Evolutionary conservation across 2,888 invertebrate genomes (phyloP).

Genomic region (Rhagophthalmus giganteus): DNA sequence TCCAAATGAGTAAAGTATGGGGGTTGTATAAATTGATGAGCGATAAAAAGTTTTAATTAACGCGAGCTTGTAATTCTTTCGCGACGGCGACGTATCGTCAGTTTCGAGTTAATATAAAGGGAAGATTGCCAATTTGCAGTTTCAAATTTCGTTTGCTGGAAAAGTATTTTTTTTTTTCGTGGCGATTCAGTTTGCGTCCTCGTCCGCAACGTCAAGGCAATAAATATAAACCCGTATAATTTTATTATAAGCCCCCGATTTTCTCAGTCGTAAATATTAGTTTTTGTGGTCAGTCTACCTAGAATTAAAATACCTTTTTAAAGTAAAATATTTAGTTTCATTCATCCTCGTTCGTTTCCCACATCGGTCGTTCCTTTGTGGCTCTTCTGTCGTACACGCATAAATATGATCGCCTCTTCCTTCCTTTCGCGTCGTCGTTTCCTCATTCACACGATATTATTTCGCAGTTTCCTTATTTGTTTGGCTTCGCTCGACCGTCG

Average conservation of each 20-base stretch:
- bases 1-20: conserved; percentile 19
- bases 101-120: conserved; percentile 9
- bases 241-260: conserved; percentile 43
- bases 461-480: conserved; percentile 34
- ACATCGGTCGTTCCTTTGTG: conserved; percentile 24
- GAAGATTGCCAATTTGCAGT: conserved; percentile 3
- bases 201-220: conserved; percentile 29
- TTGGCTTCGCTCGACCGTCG: too few species aligned
- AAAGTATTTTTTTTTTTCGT: conserved; percentile 12
- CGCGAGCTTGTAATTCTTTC: conserved; percentile 11
- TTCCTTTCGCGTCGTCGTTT: conserved; percentile 29
- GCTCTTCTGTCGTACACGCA: conserved; percentile 18
- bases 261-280: conserved; percentile 45
- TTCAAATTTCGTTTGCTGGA: conserved; percentile 11
- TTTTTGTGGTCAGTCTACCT: conserved; percentile 41
- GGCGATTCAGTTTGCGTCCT: conserved; percentile 27
- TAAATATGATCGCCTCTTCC: conserved; percentile 38
- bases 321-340: conserved; percentile 46
- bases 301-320: conserved; percentile 47
- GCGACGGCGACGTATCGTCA: conserved; percentile 1
- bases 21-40: conserved; percentile 15
- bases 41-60: conserved; percentile 23
- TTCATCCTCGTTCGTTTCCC: conserved; percentile 35
- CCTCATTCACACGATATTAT: conserved; percentile 36
- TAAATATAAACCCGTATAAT: conserved; percentile 41